phyloP scores from a whole-genome alignment of 2,113 vertebrate genomes.

The Pseudorectes ferrugineus region DNA sequence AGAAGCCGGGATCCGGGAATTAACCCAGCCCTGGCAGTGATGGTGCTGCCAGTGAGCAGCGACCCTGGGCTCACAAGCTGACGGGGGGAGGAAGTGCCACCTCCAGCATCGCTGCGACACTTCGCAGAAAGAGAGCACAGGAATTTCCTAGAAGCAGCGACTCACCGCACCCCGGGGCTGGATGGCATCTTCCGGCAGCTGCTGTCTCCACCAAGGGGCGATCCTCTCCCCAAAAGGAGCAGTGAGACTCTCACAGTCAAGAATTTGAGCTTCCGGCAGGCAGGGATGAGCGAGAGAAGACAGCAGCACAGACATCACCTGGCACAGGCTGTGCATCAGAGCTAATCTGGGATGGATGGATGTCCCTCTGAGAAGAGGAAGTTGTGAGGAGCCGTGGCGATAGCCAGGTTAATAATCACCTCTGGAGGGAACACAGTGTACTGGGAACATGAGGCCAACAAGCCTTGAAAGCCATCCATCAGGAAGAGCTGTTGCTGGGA shows the following conservation, averaged over 20 bases:
- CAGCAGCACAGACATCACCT: accelerated
- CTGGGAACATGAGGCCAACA: background rate
- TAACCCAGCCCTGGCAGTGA: background rate
- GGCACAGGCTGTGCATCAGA: background rate
- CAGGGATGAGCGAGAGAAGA: background rate
- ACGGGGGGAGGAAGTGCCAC: background rate
- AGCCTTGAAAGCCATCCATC: background rate
- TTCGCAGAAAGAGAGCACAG: background rate
- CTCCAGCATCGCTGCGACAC: accelerated
- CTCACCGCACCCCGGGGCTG: accelerated
- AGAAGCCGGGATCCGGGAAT: background rate
- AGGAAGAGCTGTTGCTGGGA: background rate
- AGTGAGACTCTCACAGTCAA: accelerated
- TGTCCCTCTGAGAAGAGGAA: background rate
- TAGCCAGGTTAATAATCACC: background rate
- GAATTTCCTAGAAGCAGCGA: background rate
- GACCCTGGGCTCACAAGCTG: background rate
- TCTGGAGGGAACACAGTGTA: background rate
- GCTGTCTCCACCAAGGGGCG: accelerated
- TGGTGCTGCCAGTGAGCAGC: background rate
- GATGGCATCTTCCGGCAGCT: background rate
- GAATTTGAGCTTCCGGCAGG: background rate
- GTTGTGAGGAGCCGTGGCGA: background rate
- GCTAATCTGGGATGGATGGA: background rate
- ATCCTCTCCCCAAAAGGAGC: background rate